Percentiles rank a stretch among this genome's conserved stretches.
phyloP scores from a whole-genome alignment of 2,113 vertebrate species.

The Stigmatopora nigra region DNA sequence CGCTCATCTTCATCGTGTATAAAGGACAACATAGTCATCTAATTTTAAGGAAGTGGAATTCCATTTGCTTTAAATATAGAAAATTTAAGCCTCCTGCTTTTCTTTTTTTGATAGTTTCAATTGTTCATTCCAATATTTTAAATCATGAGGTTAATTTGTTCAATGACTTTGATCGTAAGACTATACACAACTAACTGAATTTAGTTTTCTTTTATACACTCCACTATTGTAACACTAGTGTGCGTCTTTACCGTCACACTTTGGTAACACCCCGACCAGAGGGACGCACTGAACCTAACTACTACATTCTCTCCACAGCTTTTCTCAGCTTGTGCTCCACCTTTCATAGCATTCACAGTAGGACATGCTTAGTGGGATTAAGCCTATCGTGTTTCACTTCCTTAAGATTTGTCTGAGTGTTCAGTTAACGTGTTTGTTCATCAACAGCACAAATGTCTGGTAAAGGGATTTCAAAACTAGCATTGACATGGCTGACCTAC shows the following conservation, averaged over 20 bases:
- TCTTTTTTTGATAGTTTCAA: no score
- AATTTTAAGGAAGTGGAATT: background rate
- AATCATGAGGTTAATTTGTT: no score
- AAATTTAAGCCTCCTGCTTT: no score
- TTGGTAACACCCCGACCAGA: no score
- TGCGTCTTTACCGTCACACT: no score
- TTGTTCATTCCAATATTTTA: no score
- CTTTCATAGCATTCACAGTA: background rate
- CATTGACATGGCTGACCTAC: conserved; percentile 49
- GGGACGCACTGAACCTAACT: background rate
- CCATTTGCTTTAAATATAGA: no score
- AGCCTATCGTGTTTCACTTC: conserved; percentile 30
- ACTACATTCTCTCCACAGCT: background rate
- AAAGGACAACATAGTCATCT: background rate
- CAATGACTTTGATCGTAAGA: no score
- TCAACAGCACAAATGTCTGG: conserved; percentile 36
- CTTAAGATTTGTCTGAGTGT: background rate
- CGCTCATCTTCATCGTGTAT: background rate
- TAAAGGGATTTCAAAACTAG: conserved; percentile 37
- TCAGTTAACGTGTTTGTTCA: conserved; percentile 8
- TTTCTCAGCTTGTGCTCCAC: conserved; percentile 19
- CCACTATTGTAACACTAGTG: no score
- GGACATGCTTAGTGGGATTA: conserved; percentile 1
- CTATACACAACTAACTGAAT: no score
- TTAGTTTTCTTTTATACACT: no score